Evolutionary conservation across 2,888 invertebrate genomes (phyloP), one percentile per base, ranked within the genome.

Genomic region (Drosophila mettleri): DNA sequence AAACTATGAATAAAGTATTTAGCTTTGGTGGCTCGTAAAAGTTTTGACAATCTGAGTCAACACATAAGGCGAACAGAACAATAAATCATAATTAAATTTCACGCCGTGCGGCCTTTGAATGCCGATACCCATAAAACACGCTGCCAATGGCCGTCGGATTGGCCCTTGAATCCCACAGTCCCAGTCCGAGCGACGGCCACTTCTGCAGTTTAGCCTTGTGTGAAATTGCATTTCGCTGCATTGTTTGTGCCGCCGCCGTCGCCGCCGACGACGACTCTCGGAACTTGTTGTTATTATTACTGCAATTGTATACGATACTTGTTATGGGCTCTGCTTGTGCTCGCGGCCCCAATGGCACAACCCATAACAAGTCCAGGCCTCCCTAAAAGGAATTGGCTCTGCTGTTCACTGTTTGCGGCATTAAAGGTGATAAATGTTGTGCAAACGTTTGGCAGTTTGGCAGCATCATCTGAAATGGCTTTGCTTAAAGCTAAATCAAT

Each of bases 61-160:
- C 20, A 33, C n/a, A 31, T 9, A 46, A 27, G 46, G 38, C 65
- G 54, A 38, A 43, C 55, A 51, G 31, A 39, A 60, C 65, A 41
- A 81, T 83, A 87, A 87, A 87, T 87, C 82, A 83, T 85, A 85
- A 83, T 83, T 85, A 87, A 81, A 85, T 78, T 83, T 72, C 63
- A 74, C 73, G 71, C 78, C 54, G 34, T 59, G 49, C 64, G 58
- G 57, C 57, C 39, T 67, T 77, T 67, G 73, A 77, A 38, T 20
- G 39, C 34, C 59, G 57, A 43, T 61, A 43, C 39, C 45, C 39
- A 63, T 63, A 45, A 58, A 69, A 38, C 29, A 38, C 31, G 29
- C 1, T 36, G 29, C 41, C 31, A 48, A 33, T 57, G 43, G 46
- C 24, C 51, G 51, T 29, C 59, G 48, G 48, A 68, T 49, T 10